Evolutionary conservation across 2,888 invertebrate species (phyloP).

Genomic region (Bombylius discolor): DNA sequence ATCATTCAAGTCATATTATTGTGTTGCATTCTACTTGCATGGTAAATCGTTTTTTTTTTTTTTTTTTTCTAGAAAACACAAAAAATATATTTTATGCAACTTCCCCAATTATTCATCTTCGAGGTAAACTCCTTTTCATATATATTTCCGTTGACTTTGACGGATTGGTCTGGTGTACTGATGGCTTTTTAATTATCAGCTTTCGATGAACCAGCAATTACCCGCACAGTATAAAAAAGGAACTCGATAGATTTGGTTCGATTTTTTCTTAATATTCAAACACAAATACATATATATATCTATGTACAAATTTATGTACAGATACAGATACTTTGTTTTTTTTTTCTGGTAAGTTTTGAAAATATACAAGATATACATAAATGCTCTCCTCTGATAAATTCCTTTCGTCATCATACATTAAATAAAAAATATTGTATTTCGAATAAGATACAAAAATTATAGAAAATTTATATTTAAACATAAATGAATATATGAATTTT

Average conservation of each 20-base stretch:
- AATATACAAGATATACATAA: no score
- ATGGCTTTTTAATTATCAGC: conserved; percentile 11
- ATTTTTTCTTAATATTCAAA: conserved; percentile 5
- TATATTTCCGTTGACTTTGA: conserved; percentile 8
- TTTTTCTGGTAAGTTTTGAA: no score
- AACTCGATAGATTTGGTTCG: conserved; percentile 8
- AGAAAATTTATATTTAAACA: background rate
- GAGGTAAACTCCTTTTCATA: background rate
- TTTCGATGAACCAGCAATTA: conserved; percentile 8
- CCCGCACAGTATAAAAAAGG: background rate
- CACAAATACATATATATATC: background rate
- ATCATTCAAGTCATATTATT: no score
- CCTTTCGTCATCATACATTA: no score
- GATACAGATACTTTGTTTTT: no score
- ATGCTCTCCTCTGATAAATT: no score
- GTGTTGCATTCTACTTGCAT: no score
- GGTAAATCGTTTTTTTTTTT: no score
- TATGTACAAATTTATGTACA: background rate
- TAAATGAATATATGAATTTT: no score
- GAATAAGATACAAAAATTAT: background rate
- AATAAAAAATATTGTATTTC: background rate
- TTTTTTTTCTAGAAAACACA: no score
- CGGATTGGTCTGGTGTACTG: conserved; percentile 8
- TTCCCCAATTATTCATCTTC: background rate
- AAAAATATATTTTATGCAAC: background rate